Evolutionary conservation across 2,888 invertebrate species (phyloP).

Genomic region (Andrena bucephala): DNA sequence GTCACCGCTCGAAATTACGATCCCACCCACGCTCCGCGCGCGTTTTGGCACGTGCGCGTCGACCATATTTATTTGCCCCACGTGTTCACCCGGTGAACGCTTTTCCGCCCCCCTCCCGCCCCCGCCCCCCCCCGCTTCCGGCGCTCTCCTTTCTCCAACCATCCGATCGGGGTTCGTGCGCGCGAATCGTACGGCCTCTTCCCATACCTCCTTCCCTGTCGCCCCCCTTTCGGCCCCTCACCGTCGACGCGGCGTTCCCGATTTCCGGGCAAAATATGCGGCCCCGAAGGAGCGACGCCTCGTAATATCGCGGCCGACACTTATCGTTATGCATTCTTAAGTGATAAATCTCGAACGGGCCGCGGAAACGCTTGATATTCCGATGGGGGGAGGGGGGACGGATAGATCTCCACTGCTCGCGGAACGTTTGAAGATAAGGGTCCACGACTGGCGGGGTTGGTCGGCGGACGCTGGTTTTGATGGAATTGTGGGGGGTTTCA

Average conservation of each 20-base stretch:
- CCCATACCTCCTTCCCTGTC: not conserved
- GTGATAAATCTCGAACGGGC: constrained; percentile 58
- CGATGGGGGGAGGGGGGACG: not conserved
- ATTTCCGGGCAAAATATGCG: constrained; percentile 61
- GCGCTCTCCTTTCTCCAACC: constrained; percentile 4
- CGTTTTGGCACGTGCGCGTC: constrained; percentile 79
- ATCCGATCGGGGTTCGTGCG: not conserved
- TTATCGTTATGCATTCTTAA: constrained; percentile 67
- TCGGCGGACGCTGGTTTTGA: too few relatives aligned
- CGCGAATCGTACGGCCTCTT: not conserved
- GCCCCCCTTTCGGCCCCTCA: not conserved
- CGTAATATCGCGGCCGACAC: constrained; percentile 59
- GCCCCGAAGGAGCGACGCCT: constrained; percentile 53
- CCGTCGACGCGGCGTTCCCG: constrained; percentile 35
- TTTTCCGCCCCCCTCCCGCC: constrained; percentile 10
- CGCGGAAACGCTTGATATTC: constrained; percentile 30
- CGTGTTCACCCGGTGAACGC: constrained; percentile 62
- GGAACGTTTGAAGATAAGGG: not conserved
- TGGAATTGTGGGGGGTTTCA: too few relatives aligned
- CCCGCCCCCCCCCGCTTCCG: not conserved
- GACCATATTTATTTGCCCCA: constrained; percentile 75
- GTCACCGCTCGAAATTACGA: constrained; percentile 77
- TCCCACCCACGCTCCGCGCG: constrained; percentile 71
- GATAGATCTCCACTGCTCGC: not conserved
- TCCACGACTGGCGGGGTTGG: too few relatives aligned